phyloP scores from a whole-genome alignment of 2,888 invertebrate genomes.

The Polymixis flavicincta region DNA sequence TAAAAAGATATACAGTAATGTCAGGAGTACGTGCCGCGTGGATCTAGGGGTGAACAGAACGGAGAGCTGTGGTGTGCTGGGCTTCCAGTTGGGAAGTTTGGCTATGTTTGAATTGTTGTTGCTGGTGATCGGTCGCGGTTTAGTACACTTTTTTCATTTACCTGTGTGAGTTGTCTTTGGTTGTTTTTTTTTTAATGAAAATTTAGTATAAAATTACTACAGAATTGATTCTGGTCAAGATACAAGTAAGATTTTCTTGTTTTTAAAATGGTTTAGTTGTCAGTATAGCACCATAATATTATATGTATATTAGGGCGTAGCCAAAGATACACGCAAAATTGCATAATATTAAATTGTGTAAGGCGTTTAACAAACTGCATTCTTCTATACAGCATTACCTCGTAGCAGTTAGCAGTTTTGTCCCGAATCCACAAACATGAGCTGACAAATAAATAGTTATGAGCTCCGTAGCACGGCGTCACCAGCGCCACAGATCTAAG shows the following conservation, averaged over 20 bases:
- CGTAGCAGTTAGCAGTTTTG: slow-evolving; percentile 26
- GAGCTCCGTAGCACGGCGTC: slow-evolving; percentile 26
- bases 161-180: too few species aligned
- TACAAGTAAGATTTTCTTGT: too few species aligned
- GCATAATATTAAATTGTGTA: background rate
- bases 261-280: too few species aligned
- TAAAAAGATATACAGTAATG: slow-evolving; percentile 87
- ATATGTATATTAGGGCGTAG: too few species aligned
- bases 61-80: background rate
- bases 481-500: slow-evolving; percentile 62
- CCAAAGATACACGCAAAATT: background rate
- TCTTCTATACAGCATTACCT: slow-evolving; percentile 15
- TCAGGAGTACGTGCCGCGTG: slow-evolving; percentile 78
- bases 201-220: too few species aligned
- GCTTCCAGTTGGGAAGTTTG: background rate
- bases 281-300: too few species aligned
- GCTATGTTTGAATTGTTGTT: background rate
- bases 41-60: slow-evolving; percentile 27
- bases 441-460: slow-evolving; percentile 47
- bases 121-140: background rate
- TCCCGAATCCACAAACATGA: slow-evolving; percentile 47
- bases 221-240: too few species aligned
- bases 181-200: too few species aligned
- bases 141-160: background rate
- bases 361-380: slow-evolving; percentile 28